Percentiles rank a stretch among this genome's conserved stretches.
Evolutionary conservation across 53 echinoderm and acorn worm species (phyloP).

Genomic region (Paracentrotus lividus): DNA sequence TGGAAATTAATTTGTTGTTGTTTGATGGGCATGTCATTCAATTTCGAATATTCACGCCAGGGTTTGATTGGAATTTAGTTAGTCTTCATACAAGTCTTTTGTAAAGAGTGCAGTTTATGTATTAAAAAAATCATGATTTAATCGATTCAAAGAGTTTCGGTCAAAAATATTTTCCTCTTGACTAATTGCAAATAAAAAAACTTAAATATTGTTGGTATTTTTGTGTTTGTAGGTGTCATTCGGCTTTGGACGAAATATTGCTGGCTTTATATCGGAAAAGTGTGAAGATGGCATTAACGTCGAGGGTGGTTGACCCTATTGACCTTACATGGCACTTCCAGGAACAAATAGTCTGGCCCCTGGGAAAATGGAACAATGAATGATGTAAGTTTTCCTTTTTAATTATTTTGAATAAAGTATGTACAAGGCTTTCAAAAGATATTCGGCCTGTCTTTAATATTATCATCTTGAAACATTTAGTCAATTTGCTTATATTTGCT

Average conservation of each 20-base stretch:
- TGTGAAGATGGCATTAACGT: neutral
- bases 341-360: neutral
- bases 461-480: neutral
- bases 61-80: too few relatives aligned
- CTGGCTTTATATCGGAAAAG: slow-evolving; percentile 10
- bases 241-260: neutral
- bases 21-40: too few relatives aligned
- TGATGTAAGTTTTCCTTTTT: neutral
- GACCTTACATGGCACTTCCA: neutral
- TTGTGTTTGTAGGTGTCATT: slow-evolving; percentile 14
- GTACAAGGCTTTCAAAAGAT: neutral
- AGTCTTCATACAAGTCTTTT: too few relatives aligned
- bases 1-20: too few relatives aligned
- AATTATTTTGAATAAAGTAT: neutral
- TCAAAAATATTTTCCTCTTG: too few relatives aligned
- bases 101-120: too few relatives aligned
- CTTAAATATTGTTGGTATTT: neutral
- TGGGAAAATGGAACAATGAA: neutral
- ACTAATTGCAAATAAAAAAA: too few relatives aligned
- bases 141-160: too few relatives aligned
- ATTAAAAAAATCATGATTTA: too few relatives aligned
- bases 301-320: neutral
- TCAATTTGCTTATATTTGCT: too few relatives aligned
- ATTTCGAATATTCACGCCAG: too few relatives aligned
- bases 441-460: neutral